Evolutionary conservation across 2,888 invertebrate species (phyloP).

Genomic region (Eilema sororculum): DNA sequence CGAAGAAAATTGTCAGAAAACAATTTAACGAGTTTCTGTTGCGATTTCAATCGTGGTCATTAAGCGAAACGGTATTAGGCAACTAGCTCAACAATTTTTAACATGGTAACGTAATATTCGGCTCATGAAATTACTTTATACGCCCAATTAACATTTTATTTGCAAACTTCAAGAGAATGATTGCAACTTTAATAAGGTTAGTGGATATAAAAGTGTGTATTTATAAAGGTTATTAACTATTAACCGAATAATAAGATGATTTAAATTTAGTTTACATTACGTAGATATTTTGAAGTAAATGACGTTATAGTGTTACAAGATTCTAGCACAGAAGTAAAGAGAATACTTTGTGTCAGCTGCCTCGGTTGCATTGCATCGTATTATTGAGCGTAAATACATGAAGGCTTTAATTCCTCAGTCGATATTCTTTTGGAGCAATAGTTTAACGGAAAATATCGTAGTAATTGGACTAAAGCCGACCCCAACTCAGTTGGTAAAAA

Average conservation of each 20-base stretch:
- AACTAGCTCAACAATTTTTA: constrained; percentile 36
- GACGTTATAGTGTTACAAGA: neutral
- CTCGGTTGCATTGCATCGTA: no score
- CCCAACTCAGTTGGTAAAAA: no score
- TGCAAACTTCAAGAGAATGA: constrained; percentile 33
- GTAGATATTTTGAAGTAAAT: neutral
- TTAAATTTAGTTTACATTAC: constrained; percentile 4
- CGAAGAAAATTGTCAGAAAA: constrained; percentile 9
- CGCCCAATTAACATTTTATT: constrained; percentile 42
- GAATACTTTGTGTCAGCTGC: no score
- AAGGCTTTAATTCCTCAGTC: neutral
- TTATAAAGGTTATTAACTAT: constrained; percentile 14
- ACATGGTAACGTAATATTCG: constrained; percentile 31
- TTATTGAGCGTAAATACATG: no score
- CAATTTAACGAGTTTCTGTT: constrained; percentile 18
- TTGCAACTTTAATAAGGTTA: constrained; percentile 17
- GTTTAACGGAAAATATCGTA: no score
- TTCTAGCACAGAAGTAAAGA: neutral
- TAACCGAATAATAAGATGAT: neutral
- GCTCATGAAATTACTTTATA: constrained; percentile 43
- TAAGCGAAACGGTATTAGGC: constrained; percentile 26
- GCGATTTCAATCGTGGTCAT: constrained; percentile 30
- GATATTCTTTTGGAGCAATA: neutral
- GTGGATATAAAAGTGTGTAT: constrained; percentile 6
- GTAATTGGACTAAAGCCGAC: no score